These are phyloP conservation scores for Halictus quadricinctus DNA, from an alignment of 2,888 invertebrate genomes.

Conservation along the genomic window DNA sequence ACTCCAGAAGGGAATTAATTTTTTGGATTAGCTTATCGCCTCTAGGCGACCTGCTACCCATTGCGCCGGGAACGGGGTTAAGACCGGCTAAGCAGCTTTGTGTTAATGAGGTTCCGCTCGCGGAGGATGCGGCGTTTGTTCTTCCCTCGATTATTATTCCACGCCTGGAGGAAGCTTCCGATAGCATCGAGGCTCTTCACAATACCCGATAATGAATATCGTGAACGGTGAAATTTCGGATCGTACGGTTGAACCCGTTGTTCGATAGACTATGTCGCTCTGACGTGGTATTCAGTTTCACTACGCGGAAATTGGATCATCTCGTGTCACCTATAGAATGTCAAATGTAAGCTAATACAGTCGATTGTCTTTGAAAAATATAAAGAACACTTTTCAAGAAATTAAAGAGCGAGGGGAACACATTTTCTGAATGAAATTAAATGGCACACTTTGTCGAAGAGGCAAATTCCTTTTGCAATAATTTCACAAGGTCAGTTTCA, in stretches of 20 bases:
- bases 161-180: conserved; percentile 39
- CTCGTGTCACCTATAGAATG: too few species aligned
- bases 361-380: too few species aligned
- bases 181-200: conserved; percentile 54
- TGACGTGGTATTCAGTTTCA: not conserved
- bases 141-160: conserved; percentile 55
- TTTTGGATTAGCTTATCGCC: conserved; percentile 81
- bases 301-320: too few species aligned
- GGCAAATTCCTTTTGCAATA: too few species aligned
- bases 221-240: not conserved
- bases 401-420: too few species aligned
- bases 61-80: conserved; percentile 75
- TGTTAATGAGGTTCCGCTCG: conserved; percentile 74
- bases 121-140: conserved; percentile 48
- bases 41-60: conserved; percentile 68
- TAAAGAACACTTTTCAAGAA: too few species aligned
- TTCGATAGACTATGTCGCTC: not conserved
- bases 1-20: conserved; percentile 79
- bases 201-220: conserved; percentile 27
- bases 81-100: conserved; percentile 76
- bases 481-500: too few species aligned
- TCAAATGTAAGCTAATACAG: too few species aligned
- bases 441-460: too few species aligned
- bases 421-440: too few species aligned
- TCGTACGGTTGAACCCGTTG: not conserved